These are phyloP conservation scores for Climacteris rufus DNA, from an alignment of 2,113 vertebrate species.

Conservation along the genomic window DNA sequence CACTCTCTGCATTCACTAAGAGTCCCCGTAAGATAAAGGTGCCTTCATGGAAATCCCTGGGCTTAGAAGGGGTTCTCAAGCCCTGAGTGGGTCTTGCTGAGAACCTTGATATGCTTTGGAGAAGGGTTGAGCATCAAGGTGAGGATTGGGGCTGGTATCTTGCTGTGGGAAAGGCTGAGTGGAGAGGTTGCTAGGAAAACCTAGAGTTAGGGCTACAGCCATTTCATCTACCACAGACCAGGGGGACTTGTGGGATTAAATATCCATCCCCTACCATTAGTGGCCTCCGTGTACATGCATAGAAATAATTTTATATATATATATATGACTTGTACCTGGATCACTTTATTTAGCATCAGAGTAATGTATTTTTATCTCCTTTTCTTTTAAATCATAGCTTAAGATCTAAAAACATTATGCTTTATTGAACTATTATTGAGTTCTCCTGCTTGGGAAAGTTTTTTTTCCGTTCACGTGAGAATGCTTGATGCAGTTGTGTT, in stretches of 20 bases:
- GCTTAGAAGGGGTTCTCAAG: background rate
- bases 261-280: background rate
- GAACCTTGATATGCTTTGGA: background rate
- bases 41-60: background rate
- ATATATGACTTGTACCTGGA: background rate
- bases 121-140: background rate
- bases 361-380: background rate
- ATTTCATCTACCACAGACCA: background rate
- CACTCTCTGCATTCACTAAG: background rate
- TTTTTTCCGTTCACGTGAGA: background rate
- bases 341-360: background rate
- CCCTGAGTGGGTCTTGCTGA: background rate
- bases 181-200: background rate
- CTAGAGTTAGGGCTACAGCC: background rate
- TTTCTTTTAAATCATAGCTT: background rate
- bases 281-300: background rate
- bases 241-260: background rate
- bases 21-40: background rate
- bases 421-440: background rate
- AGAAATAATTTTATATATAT: background rate
- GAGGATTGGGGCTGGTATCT: background rate
- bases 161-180: background rate
- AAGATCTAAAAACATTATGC: background rate
- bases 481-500: background rate
- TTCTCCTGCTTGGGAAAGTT: background rate